Evolutionary conservation across 1,140 invertebrate genomes (phyloP).

Genomic region (Alviniconcha marisindica): DNA sequence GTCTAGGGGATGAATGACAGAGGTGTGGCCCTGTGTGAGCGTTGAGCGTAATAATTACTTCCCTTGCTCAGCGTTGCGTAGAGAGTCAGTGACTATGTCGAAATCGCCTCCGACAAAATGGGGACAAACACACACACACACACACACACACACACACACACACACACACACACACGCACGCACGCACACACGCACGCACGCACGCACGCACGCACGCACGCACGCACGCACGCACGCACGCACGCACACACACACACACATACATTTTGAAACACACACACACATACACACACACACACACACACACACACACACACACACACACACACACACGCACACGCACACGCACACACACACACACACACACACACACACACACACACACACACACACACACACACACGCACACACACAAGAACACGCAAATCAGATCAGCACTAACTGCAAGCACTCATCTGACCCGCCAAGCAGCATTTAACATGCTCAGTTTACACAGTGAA

Average conservation of each 20-base stretch:
- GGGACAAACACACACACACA: not conserved
- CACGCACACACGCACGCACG: not conserved
- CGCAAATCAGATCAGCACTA: too few relatives aligned
- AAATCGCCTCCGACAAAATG: too few relatives aligned
- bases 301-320: conserved; percentile 5
- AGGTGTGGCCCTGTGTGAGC: too few relatives aligned
- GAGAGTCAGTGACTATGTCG: too few relatives aligned
- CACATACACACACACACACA: conserved; percentile 1
- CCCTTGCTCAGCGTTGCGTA: too few relatives aligned
- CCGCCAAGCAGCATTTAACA: too few relatives aligned
- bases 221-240: not conserved
- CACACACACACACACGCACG: conserved; percentile 9
- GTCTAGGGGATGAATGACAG: too few relatives aligned
- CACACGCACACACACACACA: not conserved
- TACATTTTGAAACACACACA: not conserved
- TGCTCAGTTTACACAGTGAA: too few relatives aligned
- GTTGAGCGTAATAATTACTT: too few relatives aligned
- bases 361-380: conserved; percentile 14
- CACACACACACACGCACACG: not conserved
- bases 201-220: not conserved
- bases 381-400: conserved; percentile 19
- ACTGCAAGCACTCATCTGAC: too few relatives aligned
- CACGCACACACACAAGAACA: not conserved
- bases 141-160: conserved; percentile 18
- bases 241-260: conserved; percentile 17